Base-by-base conservation (phyloP, 1,140 invertebrate genomes). In the Dicyema japonicum region DNA sequence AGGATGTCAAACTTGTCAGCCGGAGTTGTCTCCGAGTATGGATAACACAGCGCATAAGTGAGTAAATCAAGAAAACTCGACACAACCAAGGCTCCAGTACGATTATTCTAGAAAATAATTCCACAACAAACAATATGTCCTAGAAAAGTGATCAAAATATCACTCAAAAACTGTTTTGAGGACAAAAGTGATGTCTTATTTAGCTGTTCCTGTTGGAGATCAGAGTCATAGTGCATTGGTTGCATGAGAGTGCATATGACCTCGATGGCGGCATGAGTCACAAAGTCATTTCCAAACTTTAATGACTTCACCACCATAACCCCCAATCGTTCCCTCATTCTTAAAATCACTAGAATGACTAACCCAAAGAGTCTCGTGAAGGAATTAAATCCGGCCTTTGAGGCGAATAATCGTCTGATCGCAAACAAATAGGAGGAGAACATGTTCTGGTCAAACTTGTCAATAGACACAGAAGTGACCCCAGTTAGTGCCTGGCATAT, bases 1-100 rank as follows among this genome's bases (percentile, higher is more conserved):
- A 97, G 54, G 32, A 64, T 66, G 47, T 97, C 85, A 56, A 97
- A 97, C 43, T 88, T 71, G 40, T 72, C 72, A 12, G 80, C 76
- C 44, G 88, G 75, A 0, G 88, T 94, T 17, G 88, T 94, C 57
- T 97, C 88, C 46, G 74, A 82, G 54, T 92, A 97, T 13, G 88
- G 88, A 32, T 85, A 72, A 56, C 85, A 94, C 6, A 97, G 56
- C 4, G 78, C 69, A 58, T 85, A 97, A n/a, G 82, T 94, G 33
- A 97, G 55, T 43, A 97, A 82, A 54, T 97, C 88, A 39, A 97
- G 58, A 74, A 97, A 85, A 18, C 76, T 71, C 13, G 60, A 51
- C 22, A 66, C 61, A 12, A 66, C 57, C 9, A 65, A 40, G 19
- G 61, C 61, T 15, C 64, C 64, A 15, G 60, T 62, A 19, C 55